phyloP scores from a whole-genome alignment of 1,140 invertebrate genomes.

The Capitella teleta region DNA sequence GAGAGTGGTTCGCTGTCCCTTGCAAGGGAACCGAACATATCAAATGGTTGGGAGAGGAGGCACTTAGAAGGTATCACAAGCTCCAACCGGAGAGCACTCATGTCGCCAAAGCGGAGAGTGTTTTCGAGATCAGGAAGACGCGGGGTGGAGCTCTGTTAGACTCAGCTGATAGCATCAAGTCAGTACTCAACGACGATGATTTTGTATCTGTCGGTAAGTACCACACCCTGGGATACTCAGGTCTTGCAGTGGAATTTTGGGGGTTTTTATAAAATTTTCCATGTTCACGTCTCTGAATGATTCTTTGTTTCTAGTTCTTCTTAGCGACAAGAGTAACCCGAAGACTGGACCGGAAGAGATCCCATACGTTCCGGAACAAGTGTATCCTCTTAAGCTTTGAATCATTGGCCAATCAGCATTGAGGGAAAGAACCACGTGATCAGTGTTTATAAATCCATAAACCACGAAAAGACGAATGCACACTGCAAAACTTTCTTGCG shows the following conservation, averaged over 20 bases:
- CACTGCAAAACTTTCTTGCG: too few relatives aligned
- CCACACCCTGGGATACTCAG: not conserved
- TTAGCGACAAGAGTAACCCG: slow-evolving; percentile 48
- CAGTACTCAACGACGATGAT: slow-evolving; percentile 55
- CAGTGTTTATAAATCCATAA: too few relatives aligned
- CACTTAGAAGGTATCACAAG: slow-evolving; percentile 35
- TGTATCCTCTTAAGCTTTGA: slow-evolving; percentile 43
- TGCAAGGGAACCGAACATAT: slow-evolving; percentile 46
- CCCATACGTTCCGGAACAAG: slow-evolving; percentile 51
- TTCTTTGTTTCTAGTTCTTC: slow-evolving; percentile 50
- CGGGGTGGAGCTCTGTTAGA: slow-evolving; percentile 54
- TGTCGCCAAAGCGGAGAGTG: slow-evolving; percentile 29
- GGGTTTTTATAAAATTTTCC: too few relatives aligned
- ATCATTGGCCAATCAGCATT: too few relatives aligned
- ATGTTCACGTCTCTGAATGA: too few relatives aligned
- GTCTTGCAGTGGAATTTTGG: not conserved
- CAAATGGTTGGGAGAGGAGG: slow-evolving; percentile 50
- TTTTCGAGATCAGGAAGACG: slow-evolving; percentile 51
- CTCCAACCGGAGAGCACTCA: slow-evolving; percentile 16
- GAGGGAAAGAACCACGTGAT: too few relatives aligned
- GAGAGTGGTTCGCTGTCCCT: slow-evolving; percentile 55
- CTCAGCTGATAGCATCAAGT: slow-evolving; percentile 47
- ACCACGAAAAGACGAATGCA: too few relatives aligned
- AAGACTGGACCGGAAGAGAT: slow-evolving; percentile 48
- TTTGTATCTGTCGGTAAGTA: slow-evolving; percentile 52